A percentile compares a stretch with the other conserved stretches of the same genome.
These are phyloP conservation scores for Microtus montanus DNA, from an alignment of 2,113 vertebrate species.

Conservation along the genomic window DNA sequence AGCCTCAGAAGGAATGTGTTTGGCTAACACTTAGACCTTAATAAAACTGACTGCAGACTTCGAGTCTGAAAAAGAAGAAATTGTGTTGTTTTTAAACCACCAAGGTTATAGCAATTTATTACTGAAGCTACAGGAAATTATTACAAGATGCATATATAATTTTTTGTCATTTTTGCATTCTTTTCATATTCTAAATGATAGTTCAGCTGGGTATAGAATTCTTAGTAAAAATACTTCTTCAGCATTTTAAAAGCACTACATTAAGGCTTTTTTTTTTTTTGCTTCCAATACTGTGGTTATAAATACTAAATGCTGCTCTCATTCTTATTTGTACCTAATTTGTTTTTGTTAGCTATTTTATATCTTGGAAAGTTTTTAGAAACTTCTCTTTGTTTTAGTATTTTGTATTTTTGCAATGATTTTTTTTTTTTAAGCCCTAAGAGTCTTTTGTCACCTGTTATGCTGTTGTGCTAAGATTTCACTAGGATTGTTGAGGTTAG, in stretches of 20 bases:
- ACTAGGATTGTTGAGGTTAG: neutral
- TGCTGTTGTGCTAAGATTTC: neutral
- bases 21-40: neutral
- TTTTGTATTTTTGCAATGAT: neutral
- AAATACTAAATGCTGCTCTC: neutral
- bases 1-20: neutral
- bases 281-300: neutral
- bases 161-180: neutral
- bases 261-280: neutral
- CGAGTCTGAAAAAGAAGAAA: neutral
- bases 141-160: neutral
- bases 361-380: neutral
- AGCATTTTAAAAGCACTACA: constrained; percentile 49
- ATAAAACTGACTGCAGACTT: neutral
- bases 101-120: neutral
- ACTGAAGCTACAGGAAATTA: neutral
- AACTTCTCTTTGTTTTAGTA: neutral
- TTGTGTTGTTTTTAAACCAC: neutral
- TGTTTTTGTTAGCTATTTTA: neutral
- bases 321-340: neutral
- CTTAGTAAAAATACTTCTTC: constrained; percentile 32
- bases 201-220: constrained; percentile 42
- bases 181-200: neutral
- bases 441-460: neutral
- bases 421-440: neutral